Base-by-base conservation (phyloP, 1,140 invertebrate genomes). In the Macrotrachela quadricornifera region DNA sequence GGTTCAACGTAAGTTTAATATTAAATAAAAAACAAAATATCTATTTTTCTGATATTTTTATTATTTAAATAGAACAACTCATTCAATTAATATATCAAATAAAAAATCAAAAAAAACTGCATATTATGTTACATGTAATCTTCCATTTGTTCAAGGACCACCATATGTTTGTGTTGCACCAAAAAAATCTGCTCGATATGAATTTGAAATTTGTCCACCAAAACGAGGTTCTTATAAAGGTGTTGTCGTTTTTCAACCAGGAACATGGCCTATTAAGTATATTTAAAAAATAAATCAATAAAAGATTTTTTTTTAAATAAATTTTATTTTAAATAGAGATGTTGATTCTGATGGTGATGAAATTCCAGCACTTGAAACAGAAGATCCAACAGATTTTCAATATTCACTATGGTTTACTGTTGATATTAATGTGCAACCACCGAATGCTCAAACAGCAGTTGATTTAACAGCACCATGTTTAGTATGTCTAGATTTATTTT, bases 311-410 rank as follows among this genome's bases (percentile, higher is more conserved):
- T 6, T 53, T 44, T 9, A 13, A 39, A 15, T 53, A 14, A n/a
- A n/a, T n/a, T 53, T 11, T 6, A 49, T 48, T 45, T 48, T 39
- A 57, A 11, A 48, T 58, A 70, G 68, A 45, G 66, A 68, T 51
- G 56, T 69, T 10, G 68, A 70, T 58, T 68, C 66, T 61, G 68
- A 70, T 61, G 67, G 66, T 40, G 68, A 70, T 57, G 65, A 69
- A 52, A 56, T 66, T 21, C 58, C 57, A 30, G 56, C 58, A 44
- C 56, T 59, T 18, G 56, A 60, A 10, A 62, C 64, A 38, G 61
- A 60, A 13, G 61, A 62, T 42, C 48, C 45, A n/a, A 47, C 55
- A 18, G 58, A 62, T 16, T 64, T 61, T 47, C 56, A 63, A 15
- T 66, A 66, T 59, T 54, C 62, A 14, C 58, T 70, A n/a, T 70